Evolutionary conservation across 2,888 invertebrate species (phyloP).

Genomic region (Idaea dimidiata): DNA sequence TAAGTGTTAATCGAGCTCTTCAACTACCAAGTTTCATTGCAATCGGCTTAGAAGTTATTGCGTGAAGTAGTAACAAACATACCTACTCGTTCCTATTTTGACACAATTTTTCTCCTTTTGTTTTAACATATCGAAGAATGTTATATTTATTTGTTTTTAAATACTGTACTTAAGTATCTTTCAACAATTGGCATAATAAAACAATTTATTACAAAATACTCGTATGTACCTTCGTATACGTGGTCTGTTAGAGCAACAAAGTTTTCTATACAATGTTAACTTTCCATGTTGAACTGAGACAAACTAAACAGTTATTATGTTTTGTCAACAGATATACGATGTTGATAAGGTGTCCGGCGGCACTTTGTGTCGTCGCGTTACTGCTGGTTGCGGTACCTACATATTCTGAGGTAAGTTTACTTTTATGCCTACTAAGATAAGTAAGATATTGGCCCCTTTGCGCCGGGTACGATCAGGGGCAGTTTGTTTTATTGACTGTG

Average conservation of each 20-base stretch:
- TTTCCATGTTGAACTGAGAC: slow-evolving; percentile 9
- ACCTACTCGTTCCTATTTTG: too few relatives aligned
- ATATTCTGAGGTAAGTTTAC: slow-evolving; percentile 81
- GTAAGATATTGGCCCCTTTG: too few relatives aligned
- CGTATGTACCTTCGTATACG: neutral
- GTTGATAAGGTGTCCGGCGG: slow-evolving; percentile 87
- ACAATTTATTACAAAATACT: neutral
- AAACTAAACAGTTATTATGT: slow-evolving; percentile 49
- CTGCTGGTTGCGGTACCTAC: slow-evolving; percentile 80
- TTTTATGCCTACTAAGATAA: neutral
- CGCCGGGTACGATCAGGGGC: too few relatives aligned
- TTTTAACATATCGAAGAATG: too few relatives aligned
- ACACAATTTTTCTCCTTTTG: too few relatives aligned
- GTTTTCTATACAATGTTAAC: slow-evolving; percentile 1
- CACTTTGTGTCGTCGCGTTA: slow-evolving; percentile 84
- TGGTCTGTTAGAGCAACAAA: neutral
- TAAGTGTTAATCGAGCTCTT: too few relatives aligned
- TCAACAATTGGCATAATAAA: neutral
- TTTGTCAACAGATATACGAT: slow-evolving; percentile 84
- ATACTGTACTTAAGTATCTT: too few relatives aligned
- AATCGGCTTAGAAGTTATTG: too few relatives aligned
- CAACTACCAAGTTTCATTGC: too few relatives aligned
- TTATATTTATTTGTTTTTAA: too few relatives aligned
- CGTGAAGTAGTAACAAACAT: too few relatives aligned
- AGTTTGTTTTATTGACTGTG: too few relatives aligned